These are phyloP conservation scores for Nephrotoma flavescens DNA, from an alignment of 2,888 invertebrate species.

Conservation along the genomic window DNA sequence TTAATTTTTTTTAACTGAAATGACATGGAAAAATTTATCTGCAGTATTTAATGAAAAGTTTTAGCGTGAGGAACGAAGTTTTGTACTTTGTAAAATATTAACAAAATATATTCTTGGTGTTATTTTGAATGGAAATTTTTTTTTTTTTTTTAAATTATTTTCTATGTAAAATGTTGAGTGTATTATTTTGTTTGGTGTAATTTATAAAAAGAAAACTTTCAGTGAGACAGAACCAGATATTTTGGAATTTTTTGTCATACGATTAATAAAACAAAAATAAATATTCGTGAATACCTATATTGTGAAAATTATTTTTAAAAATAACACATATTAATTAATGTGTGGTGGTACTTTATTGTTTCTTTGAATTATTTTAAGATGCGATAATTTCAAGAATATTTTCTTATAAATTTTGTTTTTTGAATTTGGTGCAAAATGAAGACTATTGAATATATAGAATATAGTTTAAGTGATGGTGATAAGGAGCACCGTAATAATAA, in stretches of 20 bases:
- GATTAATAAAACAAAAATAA: neutral
- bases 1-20: neutral
- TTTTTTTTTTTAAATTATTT: neutral
- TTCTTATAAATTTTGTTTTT: neutral
- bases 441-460: neutral
- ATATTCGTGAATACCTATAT: neutral
- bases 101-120: neutral
- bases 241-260: neutral
- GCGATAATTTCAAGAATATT: neutral
- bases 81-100: neutral
- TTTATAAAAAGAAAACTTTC: neutral
- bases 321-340: neutral
- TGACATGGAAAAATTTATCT: constrained; percentile 3
- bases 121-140: neutral
- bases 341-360: neutral
- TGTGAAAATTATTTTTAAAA: neutral
- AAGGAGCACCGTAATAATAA: neutral
- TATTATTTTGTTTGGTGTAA: neutral
- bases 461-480: neutral
- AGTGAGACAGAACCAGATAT: neutral
- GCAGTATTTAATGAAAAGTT: constrained; percentile 1
- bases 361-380: neutral
- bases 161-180: neutral
- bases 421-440: neutral
- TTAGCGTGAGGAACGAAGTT: neutral